Conservation (phyloP, 2,797 vertebrate species). For the Enteromius treurensis region DNA sequence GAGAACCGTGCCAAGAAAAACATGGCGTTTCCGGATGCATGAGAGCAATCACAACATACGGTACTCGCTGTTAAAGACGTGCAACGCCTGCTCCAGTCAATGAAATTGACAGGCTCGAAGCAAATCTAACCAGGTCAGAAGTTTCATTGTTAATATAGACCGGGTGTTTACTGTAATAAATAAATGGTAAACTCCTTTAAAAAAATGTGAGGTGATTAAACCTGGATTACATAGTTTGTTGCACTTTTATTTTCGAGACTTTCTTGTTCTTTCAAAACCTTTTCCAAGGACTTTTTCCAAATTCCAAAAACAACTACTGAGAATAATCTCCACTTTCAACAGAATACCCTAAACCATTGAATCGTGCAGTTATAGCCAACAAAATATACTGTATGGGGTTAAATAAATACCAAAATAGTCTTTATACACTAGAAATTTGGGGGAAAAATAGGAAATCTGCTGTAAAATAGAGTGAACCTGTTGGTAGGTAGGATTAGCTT, state of each 20-base stretch:
- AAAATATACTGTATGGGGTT: background rate
- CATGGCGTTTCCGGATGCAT: conserved; percentile 56
- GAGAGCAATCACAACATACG: conserved; percentile 51
- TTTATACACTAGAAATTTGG: background rate
- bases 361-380: background rate
- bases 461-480: background rate
- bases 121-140: conserved; percentile 28
- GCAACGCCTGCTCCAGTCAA: conserved; percentile 66
- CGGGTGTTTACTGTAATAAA: background rate
- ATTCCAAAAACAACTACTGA: background rate
- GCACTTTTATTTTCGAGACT: background rate
- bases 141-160: conserved; percentile 61
- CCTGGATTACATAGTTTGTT: background rate
- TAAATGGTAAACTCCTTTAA: background rate
- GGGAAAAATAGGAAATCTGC: background rate
- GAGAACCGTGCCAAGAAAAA: conserved; percentile 57
- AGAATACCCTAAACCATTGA: background rate
- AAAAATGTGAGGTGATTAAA: background rate
- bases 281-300: background rate
- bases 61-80: conserved; percentile 40
- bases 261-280: background rate
- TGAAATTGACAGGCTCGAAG: conserved; percentile 57
- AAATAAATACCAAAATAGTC: background rate
- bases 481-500: conserved; percentile 1
- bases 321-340: background rate